A percentile compares a stretch with the other conserved stretches of the same genome.
These are phyloP conservation scores for Philhelius pedissequus DNA, from an alignment of 2,888 invertebrate genomes.

Conservation along the genomic window DNA sequence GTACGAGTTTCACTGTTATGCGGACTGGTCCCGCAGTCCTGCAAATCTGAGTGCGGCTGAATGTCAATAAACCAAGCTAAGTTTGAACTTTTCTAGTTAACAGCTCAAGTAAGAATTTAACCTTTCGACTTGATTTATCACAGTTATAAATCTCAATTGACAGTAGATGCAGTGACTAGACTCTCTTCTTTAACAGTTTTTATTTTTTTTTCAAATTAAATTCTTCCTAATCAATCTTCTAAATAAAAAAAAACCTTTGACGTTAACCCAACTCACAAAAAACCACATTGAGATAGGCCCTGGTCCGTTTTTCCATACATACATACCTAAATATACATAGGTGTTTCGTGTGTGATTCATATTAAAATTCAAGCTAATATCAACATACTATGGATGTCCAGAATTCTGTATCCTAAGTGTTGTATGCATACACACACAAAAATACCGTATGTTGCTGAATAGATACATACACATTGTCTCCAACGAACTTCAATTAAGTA, in stretches of 20 bases:
- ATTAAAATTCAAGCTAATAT: not conserved
- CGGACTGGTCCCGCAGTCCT: no score
- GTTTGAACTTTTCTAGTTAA: no score
- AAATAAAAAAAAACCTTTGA: not conserved
- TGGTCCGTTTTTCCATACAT: not conserved
- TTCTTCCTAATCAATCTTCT: not conserved
- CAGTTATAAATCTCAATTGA: no score
- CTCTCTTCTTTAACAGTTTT: no score
- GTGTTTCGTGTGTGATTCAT: constrained; percentile 7
- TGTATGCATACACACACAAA: not conserved
- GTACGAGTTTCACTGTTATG: no score
- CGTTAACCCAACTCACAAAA: not conserved
- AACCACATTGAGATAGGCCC: constrained; percentile 42
- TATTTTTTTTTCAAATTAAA: not conserved
- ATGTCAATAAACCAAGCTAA: no score
- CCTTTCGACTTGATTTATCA: no score
- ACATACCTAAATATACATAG: not conserved
- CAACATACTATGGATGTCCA: not conserved
- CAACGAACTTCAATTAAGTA: constrained; percentile 32
- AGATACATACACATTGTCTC: not conserved
- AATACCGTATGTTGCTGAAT: not conserved
- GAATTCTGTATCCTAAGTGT: not conserved
- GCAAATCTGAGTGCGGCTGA: no score
- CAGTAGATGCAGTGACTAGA: no score
- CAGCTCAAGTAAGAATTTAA: no score